Evolutionary conservation across 1,140 invertebrate species (phyloP).

Genomic region (Holcopasites calliopsidis): DNA sequence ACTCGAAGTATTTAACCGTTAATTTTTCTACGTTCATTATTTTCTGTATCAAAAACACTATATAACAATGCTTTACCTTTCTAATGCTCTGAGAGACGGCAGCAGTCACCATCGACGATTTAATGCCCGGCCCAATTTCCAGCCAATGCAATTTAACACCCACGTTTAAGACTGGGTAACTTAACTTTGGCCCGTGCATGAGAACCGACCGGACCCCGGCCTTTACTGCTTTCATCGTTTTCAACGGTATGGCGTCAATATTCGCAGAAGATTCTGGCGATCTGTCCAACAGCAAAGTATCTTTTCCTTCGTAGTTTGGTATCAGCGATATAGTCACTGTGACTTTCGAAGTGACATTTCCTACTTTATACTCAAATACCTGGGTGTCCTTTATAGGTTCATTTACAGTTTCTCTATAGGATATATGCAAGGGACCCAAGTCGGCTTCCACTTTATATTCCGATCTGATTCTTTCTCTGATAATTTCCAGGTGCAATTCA

Average conservation of each 20-base stretch:
- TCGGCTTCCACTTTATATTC: conserved; percentile 97
- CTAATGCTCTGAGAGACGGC: conserved; percentile 88
- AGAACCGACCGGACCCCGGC: conserved; percentile 84
- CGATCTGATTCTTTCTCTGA: conserved; percentile 90
- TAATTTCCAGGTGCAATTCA: conserved; percentile 97
- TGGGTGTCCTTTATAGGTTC: conserved; percentile 79
- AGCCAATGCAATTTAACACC: conserved; percentile 89
- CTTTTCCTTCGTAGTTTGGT: conserved; percentile 71
- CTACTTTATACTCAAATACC: conserved; percentile 85
- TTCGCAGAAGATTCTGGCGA: conserved; percentile 83
- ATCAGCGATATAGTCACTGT: conserved; percentile 82
- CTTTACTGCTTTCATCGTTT: conserved; percentile 81
- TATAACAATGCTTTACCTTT: conserved; percentile 80
- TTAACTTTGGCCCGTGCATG: conserved; percentile 85
- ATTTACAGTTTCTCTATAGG: conserved; percentile 91
- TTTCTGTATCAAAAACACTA: neutral
- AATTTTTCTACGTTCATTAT: no score
- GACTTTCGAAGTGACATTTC: conserved; percentile 80
- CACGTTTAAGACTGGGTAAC: conserved; percentile 86
- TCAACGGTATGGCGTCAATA: conserved; percentile 82
- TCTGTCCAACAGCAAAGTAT: conserved; percentile 82
- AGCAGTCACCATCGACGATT: conserved; percentile 88
- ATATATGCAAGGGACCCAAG: conserved; percentile 96
- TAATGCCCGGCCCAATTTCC: conserved; percentile 85
- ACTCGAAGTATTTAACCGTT: neutral